Evolutionary conservation across 2,888 invertebrate genomes (phyloP), one percentile per base, ranked within the genome.

Genomic region (Pristionchus arcanus): DNA sequence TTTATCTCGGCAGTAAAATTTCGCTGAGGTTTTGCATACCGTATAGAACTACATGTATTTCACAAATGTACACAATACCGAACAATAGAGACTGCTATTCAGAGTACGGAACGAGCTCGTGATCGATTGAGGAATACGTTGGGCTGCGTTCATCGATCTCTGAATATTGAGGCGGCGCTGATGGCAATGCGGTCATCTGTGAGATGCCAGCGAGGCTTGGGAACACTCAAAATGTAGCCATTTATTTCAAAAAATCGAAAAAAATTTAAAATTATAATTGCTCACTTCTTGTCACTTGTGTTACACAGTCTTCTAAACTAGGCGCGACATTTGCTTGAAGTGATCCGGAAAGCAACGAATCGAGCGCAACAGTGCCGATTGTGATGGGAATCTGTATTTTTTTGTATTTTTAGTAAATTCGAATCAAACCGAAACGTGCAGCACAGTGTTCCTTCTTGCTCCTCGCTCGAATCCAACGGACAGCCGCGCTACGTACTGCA

Each of bases 401-500:
- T 5, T 2, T 37, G n/a, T 7, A 74, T 74, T 34, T 37, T 11
- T 4, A 9, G 25, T 42, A 7, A 16, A 21, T 28, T n/a, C 25
- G n/a, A 49, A 28, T 21, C 84, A 34, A 16, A 85, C 84, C 34
- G 21, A 55, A 49, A 85, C 15, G 28, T 85, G 55, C 1, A 85
- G 55, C 13, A 85, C 84, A 1, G 59, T 13, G 11, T 19, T 42
- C 21, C 49, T 68, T 19, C 28, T n/a, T 3, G 13, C 13, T 11
- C 87, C 66, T 68, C 87, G 55, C 7, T 87, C 87, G 37, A 68
- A 87, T 87, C 87, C 87, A 28, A 87, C 68, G 13, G 87, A 66
- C n/a, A 87, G 42, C 25, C 68, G 37, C 9, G 49, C 87, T 0
- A 15, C 0, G 49, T 87, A 87, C 87, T 87, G 66, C 25, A 63